Evolutionary conservation across 2,797 vertebrate genomes (phyloP).

Genomic region (Peromyscus aztecus): DNA sequence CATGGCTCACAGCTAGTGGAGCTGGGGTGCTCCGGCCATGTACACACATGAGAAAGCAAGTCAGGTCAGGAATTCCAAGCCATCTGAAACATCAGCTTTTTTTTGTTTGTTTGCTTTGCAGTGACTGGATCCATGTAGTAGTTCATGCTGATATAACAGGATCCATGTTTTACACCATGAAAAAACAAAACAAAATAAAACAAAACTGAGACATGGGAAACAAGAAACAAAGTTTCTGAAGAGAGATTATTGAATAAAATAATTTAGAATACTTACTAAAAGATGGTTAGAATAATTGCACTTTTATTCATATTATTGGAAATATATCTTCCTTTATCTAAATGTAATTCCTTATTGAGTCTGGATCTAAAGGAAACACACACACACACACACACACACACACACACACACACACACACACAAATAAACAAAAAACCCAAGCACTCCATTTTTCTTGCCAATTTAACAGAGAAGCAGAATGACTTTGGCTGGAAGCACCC

Average conservation of each 20-base stretch:
- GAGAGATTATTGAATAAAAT: conserved; percentile 15
- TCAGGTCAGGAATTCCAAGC: not conserved
- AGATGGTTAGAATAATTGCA: not conserved
- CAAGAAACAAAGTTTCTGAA: not conserved
- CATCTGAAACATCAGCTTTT: not conserved
- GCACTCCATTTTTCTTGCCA: not conserved
- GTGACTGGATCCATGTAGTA: not conserved
- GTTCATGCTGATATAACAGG: not conserved
- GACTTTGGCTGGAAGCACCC: not conserved
- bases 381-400: too few species aligned
- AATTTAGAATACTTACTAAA: conserved; percentile 11
- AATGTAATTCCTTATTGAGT: not conserved
- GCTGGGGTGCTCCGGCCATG: too few species aligned
- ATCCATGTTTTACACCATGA: not conserved
- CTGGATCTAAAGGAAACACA: not conserved
- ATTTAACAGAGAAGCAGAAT: not conserved
- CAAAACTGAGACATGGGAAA: not conserved
- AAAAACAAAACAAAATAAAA: not conserved
- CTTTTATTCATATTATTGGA: not conserved
- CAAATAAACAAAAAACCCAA: too few species aligned
- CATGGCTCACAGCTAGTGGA: not conserved
- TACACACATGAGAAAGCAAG: not conserved
- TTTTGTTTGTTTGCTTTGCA: not conserved
- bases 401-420: too few species aligned
- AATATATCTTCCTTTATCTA: not conserved